phyloP scores from a whole-genome alignment of 1,140 invertebrate genomes.

The Drosophila ohnishii region DNA sequence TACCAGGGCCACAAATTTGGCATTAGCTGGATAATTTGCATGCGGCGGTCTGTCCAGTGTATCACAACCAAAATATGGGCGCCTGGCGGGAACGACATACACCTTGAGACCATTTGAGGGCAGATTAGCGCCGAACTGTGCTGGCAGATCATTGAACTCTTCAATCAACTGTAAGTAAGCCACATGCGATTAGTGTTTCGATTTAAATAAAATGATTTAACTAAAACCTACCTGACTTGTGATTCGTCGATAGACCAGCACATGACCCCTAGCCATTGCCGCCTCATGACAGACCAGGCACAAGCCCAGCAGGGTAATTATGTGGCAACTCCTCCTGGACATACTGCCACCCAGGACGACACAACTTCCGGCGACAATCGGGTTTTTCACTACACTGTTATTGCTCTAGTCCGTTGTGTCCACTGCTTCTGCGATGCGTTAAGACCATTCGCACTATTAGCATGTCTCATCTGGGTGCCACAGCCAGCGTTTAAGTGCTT shows the following conservation, averaged over 20 bases:
- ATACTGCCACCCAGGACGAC: constrained; percentile 42
- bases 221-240: constrained; percentile 53
- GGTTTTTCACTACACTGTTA: constrained; percentile 46
- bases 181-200: neutral
- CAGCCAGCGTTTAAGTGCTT: constrained; percentile 6
- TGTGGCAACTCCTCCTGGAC: constrained; percentile 45
- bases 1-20: constrained; percentile 90
- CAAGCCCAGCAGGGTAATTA: constrained; percentile 54
- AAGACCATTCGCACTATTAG: constrained; percentile 64
- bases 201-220: neutral
- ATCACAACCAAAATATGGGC: constrained; percentile 58
- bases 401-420: constrained; percentile 49
- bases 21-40: constrained; percentile 83
- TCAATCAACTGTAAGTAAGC: constrained; percentile 84
- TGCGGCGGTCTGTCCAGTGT: constrained; percentile 84
- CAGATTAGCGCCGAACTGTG: constrained; percentile 86
- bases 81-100: constrained; percentile 86
- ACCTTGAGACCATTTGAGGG: constrained; percentile 86
- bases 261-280: constrained; percentile 48
- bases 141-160: constrained; percentile 88
- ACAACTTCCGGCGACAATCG: constrained; percentile 1
- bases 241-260: constrained; percentile 63
- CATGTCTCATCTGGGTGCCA: constrained; percentile 70
- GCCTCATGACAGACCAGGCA: constrained; percentile 55
- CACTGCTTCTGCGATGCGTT: constrained; percentile 48